Evolutionary conservation across 2,113 vertebrate genomes (phyloP).

Genomic region (Noctilio leporinus): DNA sequence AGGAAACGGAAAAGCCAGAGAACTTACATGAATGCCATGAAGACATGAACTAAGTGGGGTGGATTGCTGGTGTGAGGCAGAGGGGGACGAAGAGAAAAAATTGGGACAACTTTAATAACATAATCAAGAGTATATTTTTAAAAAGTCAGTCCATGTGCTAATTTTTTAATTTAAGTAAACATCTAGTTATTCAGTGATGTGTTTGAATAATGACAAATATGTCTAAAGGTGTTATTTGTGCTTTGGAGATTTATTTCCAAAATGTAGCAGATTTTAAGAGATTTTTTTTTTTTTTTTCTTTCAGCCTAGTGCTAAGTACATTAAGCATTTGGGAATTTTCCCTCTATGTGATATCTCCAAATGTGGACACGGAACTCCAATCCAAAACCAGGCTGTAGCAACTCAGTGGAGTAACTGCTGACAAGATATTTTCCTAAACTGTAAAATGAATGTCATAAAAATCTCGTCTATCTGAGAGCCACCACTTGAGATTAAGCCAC

Average conservation of each 20-base stretch:
- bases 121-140: too few relatives aligned
- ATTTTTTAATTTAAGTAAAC: constrained; percentile 38
- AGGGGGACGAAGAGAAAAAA: too few relatives aligned
- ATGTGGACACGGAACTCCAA: not conserved
- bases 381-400: not conserved
- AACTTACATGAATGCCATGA: too few relatives aligned
- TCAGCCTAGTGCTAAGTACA: not conserved
- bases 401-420: not conserved
- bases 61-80: too few relatives aligned
- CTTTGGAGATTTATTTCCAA: constrained; percentile 38
- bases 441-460: not conserved
- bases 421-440: not conserved
- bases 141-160: constrained; percentile 27
- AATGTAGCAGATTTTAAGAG: not conserved
- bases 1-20: too few relatives aligned
- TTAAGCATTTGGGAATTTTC: not conserved
- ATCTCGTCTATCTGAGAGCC: not conserved
- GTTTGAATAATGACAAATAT: constrained; percentile 3
- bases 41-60: too few relatives aligned
- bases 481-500: not conserved
- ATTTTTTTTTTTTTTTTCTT: not conserved
- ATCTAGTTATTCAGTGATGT: not conserved
- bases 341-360: not conserved
- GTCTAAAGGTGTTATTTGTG: constrained; percentile 10
- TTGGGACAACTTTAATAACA: too few relatives aligned